Evolutionary conservation across 2,797 vertebrate genomes (phyloP).

Genomic region (Etheostoma nigrum): DNA sequence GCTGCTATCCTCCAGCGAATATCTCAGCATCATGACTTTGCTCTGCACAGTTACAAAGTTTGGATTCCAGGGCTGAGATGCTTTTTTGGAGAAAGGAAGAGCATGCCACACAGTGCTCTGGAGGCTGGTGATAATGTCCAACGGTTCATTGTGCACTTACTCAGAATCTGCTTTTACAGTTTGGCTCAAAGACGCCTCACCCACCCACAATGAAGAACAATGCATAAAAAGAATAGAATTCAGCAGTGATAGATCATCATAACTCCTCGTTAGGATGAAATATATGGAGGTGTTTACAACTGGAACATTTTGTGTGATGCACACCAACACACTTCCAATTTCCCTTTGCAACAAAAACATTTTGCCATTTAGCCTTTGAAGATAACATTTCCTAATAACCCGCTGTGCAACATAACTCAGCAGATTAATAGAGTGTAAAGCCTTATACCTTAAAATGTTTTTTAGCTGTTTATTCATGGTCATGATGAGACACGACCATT

Average conservation of each 20-base stretch:
- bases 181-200: slow-evolving; percentile 8
- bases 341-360: slow-evolving; percentile 18
- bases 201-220: neutral
- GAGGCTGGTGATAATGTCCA: slow-evolving; percentile 20
- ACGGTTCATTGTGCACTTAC: neutral
- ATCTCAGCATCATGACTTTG: slow-evolving; percentile 71
- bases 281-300: slow-evolving; percentile 3
- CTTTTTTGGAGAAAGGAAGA: slow-evolving; percentile 34
- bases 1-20: slow-evolving; percentile 64
- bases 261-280: neutral
- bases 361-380: slow-evolving; percentile 22
- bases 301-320: slow-evolving; percentile 14
- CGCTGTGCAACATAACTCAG: slow-evolving; percentile 24
- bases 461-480: slow-evolving; percentile 5
- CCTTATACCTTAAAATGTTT: slow-evolving; percentile 3
- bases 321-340: slow-evolving; percentile 6
- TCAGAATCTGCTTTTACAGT: slow-evolving; percentile 26
- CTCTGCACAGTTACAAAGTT: slow-evolving; percentile 68
- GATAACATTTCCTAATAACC: slow-evolving; percentile 39
- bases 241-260: neutral
- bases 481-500: slow-evolving; percentile 9
- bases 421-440: slow-evolving; percentile 21
- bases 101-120: neutral
- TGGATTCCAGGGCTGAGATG: slow-evolving; percentile 43
- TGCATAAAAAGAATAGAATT: neutral